phyloP scores from a whole-genome alignment of 2,888 invertebrate genomes.

The Cheilosia grossa region DNA sequence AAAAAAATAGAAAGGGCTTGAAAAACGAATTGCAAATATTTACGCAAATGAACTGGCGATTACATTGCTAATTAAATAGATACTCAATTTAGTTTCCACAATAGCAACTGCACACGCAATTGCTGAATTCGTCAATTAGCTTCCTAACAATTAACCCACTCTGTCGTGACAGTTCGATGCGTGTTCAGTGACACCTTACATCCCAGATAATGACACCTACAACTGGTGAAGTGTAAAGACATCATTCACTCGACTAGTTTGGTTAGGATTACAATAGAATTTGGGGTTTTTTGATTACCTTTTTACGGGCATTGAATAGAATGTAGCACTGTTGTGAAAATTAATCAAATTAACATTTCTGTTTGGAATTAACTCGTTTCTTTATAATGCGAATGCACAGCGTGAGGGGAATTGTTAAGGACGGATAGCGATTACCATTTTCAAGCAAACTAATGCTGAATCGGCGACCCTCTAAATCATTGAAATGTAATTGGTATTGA shows the following conservation, averaged over 20 bases:
- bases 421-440: no score
- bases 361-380: no score
- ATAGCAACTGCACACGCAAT: conserved; percentile 5
- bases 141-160: conserved; percentile 25
- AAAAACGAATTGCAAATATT: conserved; percentile 10
- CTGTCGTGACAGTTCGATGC: conserved; percentile 37
- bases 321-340: background rate
- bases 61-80: conserved; percentile 6
- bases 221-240: conserved; percentile 6
- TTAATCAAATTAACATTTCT: no score
- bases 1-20: background rate
- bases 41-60: conserved; percentile 13
- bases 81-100: conserved; percentile 13
- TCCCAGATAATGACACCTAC: background rate
- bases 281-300: background rate
- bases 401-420: no score
- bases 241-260: conserved; percentile 2
- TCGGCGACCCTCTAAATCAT: no score
- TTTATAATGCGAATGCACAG: no score
- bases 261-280: background rate
- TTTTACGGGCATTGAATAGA: background rate
- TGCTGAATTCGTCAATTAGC: conserved; percentile 11
- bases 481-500: no score
- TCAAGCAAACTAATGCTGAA: no score
- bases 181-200: conserved; percentile 44